phyloP scores from a whole-genome alignment of 2,888 invertebrate species.

The Sinotaia quadrata region DNA sequence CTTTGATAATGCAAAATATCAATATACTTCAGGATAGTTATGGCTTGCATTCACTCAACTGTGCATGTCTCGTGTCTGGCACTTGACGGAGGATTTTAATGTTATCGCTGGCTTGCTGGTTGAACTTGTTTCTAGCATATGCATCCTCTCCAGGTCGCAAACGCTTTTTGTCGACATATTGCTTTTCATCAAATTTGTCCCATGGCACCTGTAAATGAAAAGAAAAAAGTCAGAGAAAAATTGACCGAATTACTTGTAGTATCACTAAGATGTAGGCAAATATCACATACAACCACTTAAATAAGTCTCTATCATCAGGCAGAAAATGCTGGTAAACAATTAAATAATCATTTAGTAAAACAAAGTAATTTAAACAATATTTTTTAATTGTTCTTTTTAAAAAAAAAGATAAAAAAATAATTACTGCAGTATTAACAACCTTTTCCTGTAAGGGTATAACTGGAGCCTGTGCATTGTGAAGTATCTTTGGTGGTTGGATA shows the following conservation, averaged over 20 bases:
- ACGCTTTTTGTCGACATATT: constrained; percentile 27
- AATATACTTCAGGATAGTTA: too few species aligned
- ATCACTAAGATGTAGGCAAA: not conserved
- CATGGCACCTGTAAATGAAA: constrained; percentile 11
- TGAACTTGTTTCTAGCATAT: constrained; percentile 84
- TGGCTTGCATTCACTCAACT: too few species aligned
- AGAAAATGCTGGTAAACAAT: too few species aligned
- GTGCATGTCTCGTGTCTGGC: constrained; percentile 76
- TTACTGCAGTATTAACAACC: too few species aligned
- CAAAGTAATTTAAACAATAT: too few species aligned
- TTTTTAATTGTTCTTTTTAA: too few species aligned
- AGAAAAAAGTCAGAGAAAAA: not conserved
- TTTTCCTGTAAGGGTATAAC: too few species aligned
- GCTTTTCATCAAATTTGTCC: constrained; percentile 29
- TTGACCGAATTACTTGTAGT: not conserved
- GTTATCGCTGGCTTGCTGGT: constrained; percentile 87
- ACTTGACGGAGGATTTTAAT: constrained; percentile 85
- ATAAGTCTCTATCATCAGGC: not conserved
- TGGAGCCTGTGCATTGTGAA: too few species aligned
- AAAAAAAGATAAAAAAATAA: too few species aligned
- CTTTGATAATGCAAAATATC: too few species aligned
- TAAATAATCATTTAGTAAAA: too few species aligned
- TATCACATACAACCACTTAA: not conserved
- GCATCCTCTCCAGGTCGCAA: constrained; percentile 37
- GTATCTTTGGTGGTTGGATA: not conserved